These are phyloP conservation scores for Ypsolopha sequella DNA, from an alignment of 2,888 invertebrate species.

Conservation along the genomic window DNA sequence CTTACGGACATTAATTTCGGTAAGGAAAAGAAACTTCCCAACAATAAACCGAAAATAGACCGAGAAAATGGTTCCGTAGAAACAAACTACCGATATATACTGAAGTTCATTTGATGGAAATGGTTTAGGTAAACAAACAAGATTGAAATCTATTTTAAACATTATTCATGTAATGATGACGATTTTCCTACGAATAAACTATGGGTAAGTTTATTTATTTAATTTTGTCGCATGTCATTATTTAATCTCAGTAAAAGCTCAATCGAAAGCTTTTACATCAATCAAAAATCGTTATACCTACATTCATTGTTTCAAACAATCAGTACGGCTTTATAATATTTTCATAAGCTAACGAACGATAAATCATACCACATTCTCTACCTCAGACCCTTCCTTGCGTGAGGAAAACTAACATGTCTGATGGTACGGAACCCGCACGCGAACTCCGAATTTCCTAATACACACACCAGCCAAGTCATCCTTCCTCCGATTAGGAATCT, in stretches of 20 bases:
- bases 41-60: constrained; percentile 11
- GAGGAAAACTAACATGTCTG: constrained; percentile 29
- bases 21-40: background rate
- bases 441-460: constrained; percentile 54
- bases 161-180: no score
- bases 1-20: no score
- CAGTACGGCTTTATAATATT: background rate
- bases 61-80: constrained; percentile 1
- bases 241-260: no score
- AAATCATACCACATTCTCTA: background rate
- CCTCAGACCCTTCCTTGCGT: constrained; percentile 22
- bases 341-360: background rate
- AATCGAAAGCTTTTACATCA: no score
- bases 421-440: constrained; percentile 36
- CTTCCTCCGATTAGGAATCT: background rate
- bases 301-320: background rate
- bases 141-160: no score
- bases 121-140: no score
- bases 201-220: no score
- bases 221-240: no score
- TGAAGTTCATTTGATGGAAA: no score
- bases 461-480: background rate
- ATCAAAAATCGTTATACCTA: no score
- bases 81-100: background rate
- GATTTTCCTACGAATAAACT: no score